Conservation (phyloP, 2,888 invertebrate genomes). For the Agonopterix arenella region DNA sequence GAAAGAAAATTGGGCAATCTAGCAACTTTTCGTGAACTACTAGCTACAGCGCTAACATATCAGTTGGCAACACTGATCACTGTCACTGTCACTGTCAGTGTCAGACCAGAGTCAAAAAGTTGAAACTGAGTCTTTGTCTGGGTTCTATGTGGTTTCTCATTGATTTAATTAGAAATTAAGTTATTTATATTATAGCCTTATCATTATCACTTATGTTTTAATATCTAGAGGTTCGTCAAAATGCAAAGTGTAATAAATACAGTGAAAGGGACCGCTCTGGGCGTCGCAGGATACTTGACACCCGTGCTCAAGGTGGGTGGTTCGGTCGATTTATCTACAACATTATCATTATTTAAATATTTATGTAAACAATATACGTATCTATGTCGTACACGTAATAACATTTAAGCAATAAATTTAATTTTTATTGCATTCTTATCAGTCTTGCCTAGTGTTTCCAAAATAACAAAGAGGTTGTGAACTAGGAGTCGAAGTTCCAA, state of each 20-base stretch:
- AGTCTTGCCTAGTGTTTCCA: not conserved
- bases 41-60: too few species aligned
- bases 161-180: not conserved
- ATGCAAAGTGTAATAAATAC: slow-evolving; percentile 98
- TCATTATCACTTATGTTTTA: too few species aligned
- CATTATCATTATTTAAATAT: too few species aligned
- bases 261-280: slow-evolving; percentile 96
- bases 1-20: too few species aligned
- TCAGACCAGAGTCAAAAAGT: too few species aligned
- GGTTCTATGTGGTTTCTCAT: not conserved
- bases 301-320: slow-evolving; percentile 92
- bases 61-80: too few species aligned
- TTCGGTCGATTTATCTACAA: not conserved
- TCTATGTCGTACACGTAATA: not conserved
- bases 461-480: not conserved
- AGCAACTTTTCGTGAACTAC: too few species aligned
- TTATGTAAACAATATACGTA: too few species aligned
- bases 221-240: slow-evolving; percentile 15
- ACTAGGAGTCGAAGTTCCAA: slow-evolving; percentile 96
- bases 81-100: too few species aligned
- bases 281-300: slow-evolving; percentile 96
- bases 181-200: not conserved
- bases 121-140: slow-evolving; percentile 1
- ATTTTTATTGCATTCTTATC: not conserved
- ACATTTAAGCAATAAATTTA: not conserved